phyloP scores from a whole-genome alignment of 2,113 vertebrate genomes.

The Macaca fascicularis region T2T-MFA8v1.1 NC_088381.1:169547001-169547500 shows the following conservation, averaged over 20 bases:
- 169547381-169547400: fast-evolving
- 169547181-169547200: fast-evolving
- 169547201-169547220: not conserved
- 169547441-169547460: not conserved
- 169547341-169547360: not conserved
- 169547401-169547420: not conserved
- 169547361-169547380: fast-evolving
- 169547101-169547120: not conserved
- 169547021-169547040: not conserved
- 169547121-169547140: not conserved
- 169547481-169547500: not conserved
- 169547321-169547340: not conserved
- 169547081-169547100: not conserved
- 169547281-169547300: fast-evolving
- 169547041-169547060: fast-evolving
- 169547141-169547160: not conserved
- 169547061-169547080: not conserved
- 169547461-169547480: not conserved
- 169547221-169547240: fast-evolving
- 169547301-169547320: fast-evolving
- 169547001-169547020: not conserved
- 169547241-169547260: not conserved
- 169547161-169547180: not conserved
- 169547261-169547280: fast-evolving
- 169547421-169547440: not conserved